Conservation (phyloP, 2,888 invertebrate species). For the Vesta saturnalis region DNA sequence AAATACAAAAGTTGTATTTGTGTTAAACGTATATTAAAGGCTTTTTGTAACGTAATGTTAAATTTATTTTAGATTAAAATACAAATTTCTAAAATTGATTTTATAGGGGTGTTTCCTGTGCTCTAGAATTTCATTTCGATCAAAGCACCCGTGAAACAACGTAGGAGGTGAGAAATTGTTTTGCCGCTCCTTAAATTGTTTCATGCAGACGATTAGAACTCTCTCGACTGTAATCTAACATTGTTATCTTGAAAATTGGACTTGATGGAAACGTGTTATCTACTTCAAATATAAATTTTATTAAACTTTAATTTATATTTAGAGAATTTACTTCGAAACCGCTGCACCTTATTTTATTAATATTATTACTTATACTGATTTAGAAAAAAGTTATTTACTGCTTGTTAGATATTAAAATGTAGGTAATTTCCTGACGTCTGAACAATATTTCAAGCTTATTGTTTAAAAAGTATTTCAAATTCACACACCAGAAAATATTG, state of each 20-base stretch:
- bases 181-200: conserved; percentile 62
- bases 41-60: not conserved
- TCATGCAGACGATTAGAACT: conserved; percentile 62
- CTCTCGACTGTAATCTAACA: conserved; percentile 60
- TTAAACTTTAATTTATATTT: conserved; percentile 20
- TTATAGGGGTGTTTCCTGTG: conserved; percentile 38
- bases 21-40: too few relatives aligned
- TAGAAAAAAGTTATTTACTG: not conserved
- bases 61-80: conserved; percentile 26
- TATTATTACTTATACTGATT: not conserved
- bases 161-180: conserved; percentile 60
- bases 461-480: too few relatives aligned
- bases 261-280: conserved; percentile 51
- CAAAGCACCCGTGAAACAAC: conserved; percentile 61
- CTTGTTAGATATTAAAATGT: not conserved
- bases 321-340: not conserved
- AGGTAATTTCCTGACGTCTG: too few relatives aligned
- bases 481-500: too few relatives aligned
- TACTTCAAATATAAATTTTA: conserved; percentile 46
- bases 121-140: conserved; percentile 52
- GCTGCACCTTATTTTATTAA: not conserved
- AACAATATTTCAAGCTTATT: too few relatives aligned
- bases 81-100: conserved; percentile 27
- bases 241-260: conserved; percentile 59
- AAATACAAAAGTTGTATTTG: too few relatives aligned